Evolutionary conservation across 1,140 invertebrate species (phyloP), one percentile per base, ranked within the genome.

Genomic region (Bombus vancouverensis): DNA sequence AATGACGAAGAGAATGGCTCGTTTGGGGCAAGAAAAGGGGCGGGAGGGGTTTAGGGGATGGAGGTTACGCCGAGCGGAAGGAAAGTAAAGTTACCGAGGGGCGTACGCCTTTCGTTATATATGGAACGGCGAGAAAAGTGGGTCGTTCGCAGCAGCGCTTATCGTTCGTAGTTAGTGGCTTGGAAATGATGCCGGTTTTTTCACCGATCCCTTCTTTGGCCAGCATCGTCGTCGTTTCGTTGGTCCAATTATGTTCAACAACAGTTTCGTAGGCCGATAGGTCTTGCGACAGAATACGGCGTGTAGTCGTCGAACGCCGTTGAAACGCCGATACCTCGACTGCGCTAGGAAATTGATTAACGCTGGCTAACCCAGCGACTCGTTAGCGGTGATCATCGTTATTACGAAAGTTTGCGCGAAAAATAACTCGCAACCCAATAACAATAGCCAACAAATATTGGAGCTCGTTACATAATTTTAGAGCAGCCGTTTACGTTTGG

Each of bases 191-290:
- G 88, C 68, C 75, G 80, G 76, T 81, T 42, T 42, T 82, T 80
- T 34, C 75, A 66, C 42, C 66, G 6, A 34, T 84, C 66, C 75
- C 39, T 71, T n/a, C 13, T 13, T 25, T 28, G 9, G 10, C 34
- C 6, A 44, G 39, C 78, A 34, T n/a, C 70, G 78, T 90, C 74
- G 22, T 25, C 65, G 81, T 91, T 91, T 83, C 87, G 88, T 85
- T 85, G 82, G 83, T 74, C 71, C 81, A 91, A 90, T 91, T 88
- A 90, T 77, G 77, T 62, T 81, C 71, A 86, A 88, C 86, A 77
- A 80, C 87, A 57, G 37, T 79, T 68, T 57, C 42, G 82, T 34
- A 37, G 28, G 28, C 13, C 42, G 81, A 32, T 42, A 82, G 76
- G 25, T 37, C 65, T 34, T 18, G 62, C 42, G 32, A n/a, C 68